These are phyloP conservation scores for Python bivittatus DNA, from an alignment of 2,113 vertebrate genomes.

Conservation along the genomic window DNA sequence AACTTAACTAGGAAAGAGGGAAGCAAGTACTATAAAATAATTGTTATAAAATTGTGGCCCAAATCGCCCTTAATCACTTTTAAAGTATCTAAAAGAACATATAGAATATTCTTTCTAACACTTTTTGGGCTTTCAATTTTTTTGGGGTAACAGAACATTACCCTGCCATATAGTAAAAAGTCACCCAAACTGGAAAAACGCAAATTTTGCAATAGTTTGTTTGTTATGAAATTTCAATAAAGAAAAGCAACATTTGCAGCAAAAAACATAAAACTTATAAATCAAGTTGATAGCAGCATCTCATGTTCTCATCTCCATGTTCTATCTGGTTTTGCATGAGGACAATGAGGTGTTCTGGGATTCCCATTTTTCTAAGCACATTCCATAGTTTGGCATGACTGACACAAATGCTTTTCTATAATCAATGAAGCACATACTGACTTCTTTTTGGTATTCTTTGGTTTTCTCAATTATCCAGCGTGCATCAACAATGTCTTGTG, in stretches of 20 bases:
- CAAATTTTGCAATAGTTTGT: constrained; percentile 28
- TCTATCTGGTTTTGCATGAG: background rate
- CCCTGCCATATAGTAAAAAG: constrained; percentile 13
- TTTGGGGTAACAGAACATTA: constrained; percentile 36
- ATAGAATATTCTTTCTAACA: constrained; percentile 18
- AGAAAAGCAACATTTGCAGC: constrained; percentile 29
- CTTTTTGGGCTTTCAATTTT: background rate
- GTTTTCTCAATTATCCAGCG: background rate
- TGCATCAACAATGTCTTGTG: background rate
- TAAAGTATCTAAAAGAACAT: background rate
- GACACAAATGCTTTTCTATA: background rate
- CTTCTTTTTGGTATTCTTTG: background rate
- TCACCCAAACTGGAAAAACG: constrained; percentile 26
- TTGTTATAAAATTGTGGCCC: background rate
- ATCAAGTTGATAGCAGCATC: background rate
- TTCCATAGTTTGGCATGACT: background rate
- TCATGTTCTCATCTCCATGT: too few relatives aligned
- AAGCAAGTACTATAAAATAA: background rate
- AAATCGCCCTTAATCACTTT: constrained; percentile 19
- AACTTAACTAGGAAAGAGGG: constrained; percentile 7
- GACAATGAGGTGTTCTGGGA: background rate
- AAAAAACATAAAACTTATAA: background rate
- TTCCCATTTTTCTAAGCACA: background rate
- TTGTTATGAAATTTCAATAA: constrained; percentile 10
- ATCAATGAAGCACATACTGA: background rate